Conservation (phyloP, 2,888 invertebrate genomes). For the Rotaria socialis region DNA sequence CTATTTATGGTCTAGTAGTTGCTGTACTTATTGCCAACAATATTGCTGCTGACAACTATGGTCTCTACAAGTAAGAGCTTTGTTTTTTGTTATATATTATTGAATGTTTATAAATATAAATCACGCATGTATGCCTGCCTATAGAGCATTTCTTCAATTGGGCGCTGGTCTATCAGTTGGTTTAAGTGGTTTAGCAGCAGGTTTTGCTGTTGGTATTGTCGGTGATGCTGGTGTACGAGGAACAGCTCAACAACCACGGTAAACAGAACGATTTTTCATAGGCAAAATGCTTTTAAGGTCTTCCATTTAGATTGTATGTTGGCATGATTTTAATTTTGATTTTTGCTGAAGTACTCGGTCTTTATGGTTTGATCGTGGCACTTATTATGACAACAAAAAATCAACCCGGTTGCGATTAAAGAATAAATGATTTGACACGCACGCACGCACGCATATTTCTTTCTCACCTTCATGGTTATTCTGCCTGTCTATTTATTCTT, state of each 20-base stretch:
- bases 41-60: conserved; percentile 68
- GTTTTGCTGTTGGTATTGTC: conserved; percentile 98
- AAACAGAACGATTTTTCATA: not conserved
- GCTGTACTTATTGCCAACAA: conserved; percentile 92
- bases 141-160: conserved; percentile 60
- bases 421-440: not conserved
- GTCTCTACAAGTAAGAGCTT: conserved; percentile 55
- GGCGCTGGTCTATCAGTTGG: conserved; percentile 95
- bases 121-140: not conserved
- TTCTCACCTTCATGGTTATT: not conserved
- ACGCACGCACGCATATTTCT: not conserved
- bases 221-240: conserved; percentile 98
- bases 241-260: conserved; percentile 94
- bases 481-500: not conserved
- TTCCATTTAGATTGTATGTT: conserved; percentile 73
- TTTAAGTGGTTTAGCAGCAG: conserved; percentile 92
- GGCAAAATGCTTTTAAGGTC: not conserved
- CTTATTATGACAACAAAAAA: conserved; percentile 93
- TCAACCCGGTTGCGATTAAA: conserved; percentile 33
- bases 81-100: conserved; percentile 39
- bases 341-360: conserved; percentile 99
- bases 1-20: conserved; percentile 98
- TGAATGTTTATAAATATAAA: not conserved
- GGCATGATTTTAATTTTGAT: conserved; percentile 99
- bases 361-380: conserved; percentile 99